Conservation (phyloP, 2,113 vertebrate genomes). For the Todiramphus saurophagus region DNA sequence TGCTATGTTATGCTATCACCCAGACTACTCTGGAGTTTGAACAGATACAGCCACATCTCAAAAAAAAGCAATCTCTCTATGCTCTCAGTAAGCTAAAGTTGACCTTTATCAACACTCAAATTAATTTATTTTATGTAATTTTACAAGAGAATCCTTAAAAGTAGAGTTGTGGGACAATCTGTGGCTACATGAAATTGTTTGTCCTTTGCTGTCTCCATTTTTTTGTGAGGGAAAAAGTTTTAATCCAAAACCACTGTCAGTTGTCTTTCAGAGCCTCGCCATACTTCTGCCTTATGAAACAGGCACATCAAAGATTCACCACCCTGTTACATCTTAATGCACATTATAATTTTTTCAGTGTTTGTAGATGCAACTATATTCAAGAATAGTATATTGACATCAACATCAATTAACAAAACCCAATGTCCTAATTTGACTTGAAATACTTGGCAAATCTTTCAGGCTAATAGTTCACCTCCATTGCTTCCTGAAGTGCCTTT, state of each 20-base stretch:
- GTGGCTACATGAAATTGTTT: background rate
- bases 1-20: background rate
- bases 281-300: background rate
- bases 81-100: background rate
- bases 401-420: background rate
- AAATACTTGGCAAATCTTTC: background rate
- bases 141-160: background rate
- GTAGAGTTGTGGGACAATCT: fast-evolving
- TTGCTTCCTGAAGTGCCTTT: background rate
- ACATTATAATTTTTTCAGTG: background rate
- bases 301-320: background rate
- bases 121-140: background rate
- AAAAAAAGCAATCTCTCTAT: background rate
- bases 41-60: background rate
- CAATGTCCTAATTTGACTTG: background rate
- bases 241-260: background rate
- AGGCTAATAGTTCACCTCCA: background rate
- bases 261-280: background rate
- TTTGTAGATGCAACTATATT: background rate
- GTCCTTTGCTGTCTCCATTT: fast-evolving
- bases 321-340: background rate
- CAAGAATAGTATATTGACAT: background rate
- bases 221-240: background rate
- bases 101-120: background rate
- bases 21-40: background rate